Conservation (phyloP, 2,888 invertebrate genomes). For the Hypomecis atomaria region DNA sequence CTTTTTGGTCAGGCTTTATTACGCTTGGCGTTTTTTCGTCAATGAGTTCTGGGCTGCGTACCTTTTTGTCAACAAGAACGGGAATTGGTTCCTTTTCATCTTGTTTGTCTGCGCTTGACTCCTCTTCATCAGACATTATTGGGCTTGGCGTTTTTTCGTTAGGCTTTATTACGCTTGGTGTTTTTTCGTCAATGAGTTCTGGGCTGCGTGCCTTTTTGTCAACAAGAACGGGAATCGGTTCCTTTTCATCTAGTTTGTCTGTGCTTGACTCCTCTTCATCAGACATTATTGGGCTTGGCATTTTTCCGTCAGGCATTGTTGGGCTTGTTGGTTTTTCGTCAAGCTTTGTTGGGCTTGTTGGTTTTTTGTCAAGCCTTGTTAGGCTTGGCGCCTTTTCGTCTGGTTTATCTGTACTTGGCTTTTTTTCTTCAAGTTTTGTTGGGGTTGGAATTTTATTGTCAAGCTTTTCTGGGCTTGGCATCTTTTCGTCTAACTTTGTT, state of each 20-base stretch:
- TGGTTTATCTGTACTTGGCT: not conserved
- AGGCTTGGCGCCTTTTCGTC: too few relatives aligned
- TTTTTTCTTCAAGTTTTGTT: not conserved
- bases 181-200: conserved; percentile 22
- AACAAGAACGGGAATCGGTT: too few relatives aligned
- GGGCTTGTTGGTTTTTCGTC: conserved; percentile 21
- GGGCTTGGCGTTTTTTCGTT: conserved; percentile 7
- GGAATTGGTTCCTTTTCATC: too few relatives aligned
- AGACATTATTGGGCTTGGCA: not conserved
- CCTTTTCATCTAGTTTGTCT: too few relatives aligned
- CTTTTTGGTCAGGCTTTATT: too few relatives aligned
- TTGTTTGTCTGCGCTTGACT: conserved; percentile 6
- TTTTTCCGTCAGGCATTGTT: too few relatives aligned
- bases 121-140: conserved; percentile 9
- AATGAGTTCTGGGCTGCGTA: too few relatives aligned
- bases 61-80: too few relatives aligned
- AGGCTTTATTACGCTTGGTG: conserved; percentile 28
- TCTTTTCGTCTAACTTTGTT: conserved; percentile 7
- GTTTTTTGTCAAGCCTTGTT: not conserved
- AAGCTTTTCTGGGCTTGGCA: not conserved
- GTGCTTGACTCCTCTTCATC: conserved; percentile 11
- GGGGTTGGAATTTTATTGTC: conserved; percentile 28
- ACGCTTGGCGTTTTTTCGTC: too few relatives aligned
- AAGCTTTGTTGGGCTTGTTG: not conserved
- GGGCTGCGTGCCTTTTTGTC: too few relatives aligned